These are phyloP conservation scores for Ridgeia piscesae DNA, from an alignment of 1,140 invertebrate genomes.

Conservation along the genomic window DNA sequence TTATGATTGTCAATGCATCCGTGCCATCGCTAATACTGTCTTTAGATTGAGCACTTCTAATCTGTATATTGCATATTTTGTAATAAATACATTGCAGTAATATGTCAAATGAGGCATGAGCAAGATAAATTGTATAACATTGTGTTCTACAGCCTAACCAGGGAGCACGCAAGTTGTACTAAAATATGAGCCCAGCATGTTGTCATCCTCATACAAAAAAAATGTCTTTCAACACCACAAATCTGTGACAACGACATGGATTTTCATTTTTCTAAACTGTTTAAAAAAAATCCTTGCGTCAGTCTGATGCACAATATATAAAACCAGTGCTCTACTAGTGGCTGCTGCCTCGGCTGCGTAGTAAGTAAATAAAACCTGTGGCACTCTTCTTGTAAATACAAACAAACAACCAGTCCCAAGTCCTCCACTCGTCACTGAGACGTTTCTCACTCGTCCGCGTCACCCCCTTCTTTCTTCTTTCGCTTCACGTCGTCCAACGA, in stretches of 20 bases:
- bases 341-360: neutral
- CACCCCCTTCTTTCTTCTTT: neutral
- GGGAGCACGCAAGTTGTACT: neutral
- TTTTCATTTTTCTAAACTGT: neutral
- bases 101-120: neutral
- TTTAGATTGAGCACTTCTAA: neutral
- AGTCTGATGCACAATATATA: neutral
- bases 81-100: neutral
- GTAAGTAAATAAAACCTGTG: neutral
- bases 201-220: neutral
- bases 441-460: neutral
- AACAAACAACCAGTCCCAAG: neutral
- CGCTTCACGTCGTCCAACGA: constrained; percentile 7
- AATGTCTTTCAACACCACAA: neutral
- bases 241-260: neutral
- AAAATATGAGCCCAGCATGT: neutral
- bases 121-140: neutral
- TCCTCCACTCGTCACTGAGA: neutral
- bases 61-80: neutral
- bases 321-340: neutral
- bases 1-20: neutral
- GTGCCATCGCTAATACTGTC: neutral
- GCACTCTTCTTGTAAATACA: neutral
- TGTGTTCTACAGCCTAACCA: neutral
- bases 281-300: neutral